These are phyloP conservation scores for Heterodera filipjevi DNA, from an alignment of 2,888 invertebrate genomes.

Conservation along the genomic window DNA sequence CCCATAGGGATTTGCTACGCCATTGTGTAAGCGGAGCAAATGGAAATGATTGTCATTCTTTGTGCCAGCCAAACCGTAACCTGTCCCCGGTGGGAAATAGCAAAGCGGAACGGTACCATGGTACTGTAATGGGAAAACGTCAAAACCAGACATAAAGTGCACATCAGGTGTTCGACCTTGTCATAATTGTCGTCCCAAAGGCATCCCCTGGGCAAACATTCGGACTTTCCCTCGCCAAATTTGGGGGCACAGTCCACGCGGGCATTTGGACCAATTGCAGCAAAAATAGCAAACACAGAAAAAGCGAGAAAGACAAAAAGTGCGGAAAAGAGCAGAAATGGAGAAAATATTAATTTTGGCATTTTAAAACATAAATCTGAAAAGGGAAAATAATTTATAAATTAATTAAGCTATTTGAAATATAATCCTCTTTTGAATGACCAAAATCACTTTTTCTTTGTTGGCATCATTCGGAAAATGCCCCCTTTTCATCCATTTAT, in stretches of 20 bases:
- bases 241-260: slow-evolving; percentile 33
- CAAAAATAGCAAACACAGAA: neutral
- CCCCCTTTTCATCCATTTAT: too few relatives aligned
- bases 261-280: slow-evolving; percentile 22
- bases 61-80: slow-evolving; percentile 28
- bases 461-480: too few relatives aligned
- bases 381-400: neutral
- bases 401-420: too few relatives aligned
- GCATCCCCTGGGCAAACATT: slow-evolving; percentile 36
- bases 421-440: too few relatives aligned
- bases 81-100: slow-evolving; percentile 44
- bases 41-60: neutral
- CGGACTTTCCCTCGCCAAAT: slow-evolving; percentile 25
- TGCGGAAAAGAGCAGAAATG: neutral
- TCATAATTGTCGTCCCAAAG: slow-evolving; percentile 33
- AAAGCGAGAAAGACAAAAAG: neutral
- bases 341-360: neutral
- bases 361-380: too few relatives aligned
- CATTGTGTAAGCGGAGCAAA: neutral
- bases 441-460: too few relatives aligned
- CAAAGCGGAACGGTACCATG: slow-evolving; percentile 34
- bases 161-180: slow-evolving; percentile 3
- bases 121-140: neutral
- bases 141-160: neutral
- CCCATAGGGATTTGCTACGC: slow-evolving; percentile 42